phyloP scores from a whole-genome alignment of 2,113 vertebrate genomes.

The Hirundichthys speculiger region DNA sequence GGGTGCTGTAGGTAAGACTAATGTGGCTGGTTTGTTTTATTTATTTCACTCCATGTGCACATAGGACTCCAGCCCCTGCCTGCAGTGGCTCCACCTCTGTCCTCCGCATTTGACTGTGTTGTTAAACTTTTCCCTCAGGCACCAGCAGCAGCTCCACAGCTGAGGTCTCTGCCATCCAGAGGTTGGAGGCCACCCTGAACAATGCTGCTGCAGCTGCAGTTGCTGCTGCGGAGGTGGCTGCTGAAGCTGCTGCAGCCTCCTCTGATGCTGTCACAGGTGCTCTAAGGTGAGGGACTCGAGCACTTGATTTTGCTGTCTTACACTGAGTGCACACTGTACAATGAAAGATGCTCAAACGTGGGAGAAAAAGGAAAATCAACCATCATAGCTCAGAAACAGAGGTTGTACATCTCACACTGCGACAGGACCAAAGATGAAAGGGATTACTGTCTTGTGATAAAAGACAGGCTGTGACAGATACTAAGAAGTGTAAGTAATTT shows the following conservation, averaged over 20 bases:
- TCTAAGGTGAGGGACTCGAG: conserved; percentile 54
- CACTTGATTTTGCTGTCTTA: neutral
- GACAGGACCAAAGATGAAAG: too few species aligned
- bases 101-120: neutral
- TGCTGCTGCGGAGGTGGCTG: conserved; percentile 83
- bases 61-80: neutral
- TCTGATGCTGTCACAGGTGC: conserved; percentile 73
- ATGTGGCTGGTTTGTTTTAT: conserved; percentile 1
- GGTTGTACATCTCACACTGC: too few species aligned
- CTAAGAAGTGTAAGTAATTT: too few species aligned
- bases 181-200: conserved; percentile 87
- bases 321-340: too few species aligned
- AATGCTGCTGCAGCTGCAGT: conserved; percentile 79
- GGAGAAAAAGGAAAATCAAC: too few species aligned
- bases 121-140: conserved; percentile 69
- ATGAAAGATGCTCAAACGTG: neutral
- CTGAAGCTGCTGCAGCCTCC: conserved; percentile 74
- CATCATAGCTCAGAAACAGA: too few species aligned
- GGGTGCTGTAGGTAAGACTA: conserved; percentile 77
- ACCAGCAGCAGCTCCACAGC: conserved; percentile 82
- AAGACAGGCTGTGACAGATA: too few species aligned
- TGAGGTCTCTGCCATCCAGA: conserved; percentile 89
- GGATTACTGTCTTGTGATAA: too few species aligned
- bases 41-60: neutral
- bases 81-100: neutral